Evolutionary conservation across 2,797 vertebrate species (phyloP).

Genomic region (Leptatherina wallacei): DNA sequence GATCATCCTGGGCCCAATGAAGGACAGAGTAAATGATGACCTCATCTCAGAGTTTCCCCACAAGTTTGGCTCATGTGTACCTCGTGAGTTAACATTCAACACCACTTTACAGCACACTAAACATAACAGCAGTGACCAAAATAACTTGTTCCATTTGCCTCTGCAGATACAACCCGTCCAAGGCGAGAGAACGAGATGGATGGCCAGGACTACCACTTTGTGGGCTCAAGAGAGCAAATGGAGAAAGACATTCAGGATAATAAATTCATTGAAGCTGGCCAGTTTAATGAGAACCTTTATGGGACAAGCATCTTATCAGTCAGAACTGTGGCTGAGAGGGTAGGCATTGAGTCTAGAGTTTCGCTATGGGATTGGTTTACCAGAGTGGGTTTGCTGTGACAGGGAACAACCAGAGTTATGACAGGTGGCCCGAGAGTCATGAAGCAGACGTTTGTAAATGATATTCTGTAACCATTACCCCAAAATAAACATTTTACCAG

Average conservation of each 20-base stretch:
- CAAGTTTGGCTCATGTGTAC: constrained; percentile 99
- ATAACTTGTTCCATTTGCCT: constrained; percentile 3
- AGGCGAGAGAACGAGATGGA: constrained; percentile 95
- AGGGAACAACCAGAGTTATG: neutral
- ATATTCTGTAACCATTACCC: neutral
- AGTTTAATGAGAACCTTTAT: constrained; percentile 98
- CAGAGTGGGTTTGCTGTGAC: constrained; percentile 3
- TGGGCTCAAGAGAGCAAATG: constrained; percentile 95
- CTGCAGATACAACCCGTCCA: constrained; percentile 93
- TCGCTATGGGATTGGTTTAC: constrained; percentile 2
- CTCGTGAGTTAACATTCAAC: constrained; percentile 86
- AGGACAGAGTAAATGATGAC: constrained; percentile 97
- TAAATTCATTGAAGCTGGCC: constrained; percentile 98
- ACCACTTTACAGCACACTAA: neutral
- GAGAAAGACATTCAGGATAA: constrained; percentile 99
- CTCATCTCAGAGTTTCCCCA: constrained; percentile 99
- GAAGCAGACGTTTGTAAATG: neutral
- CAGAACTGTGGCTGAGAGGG: constrained; percentile 95
- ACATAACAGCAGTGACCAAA: neutral
- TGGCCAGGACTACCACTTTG: constrained; percentile 98
- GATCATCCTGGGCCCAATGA: constrained; percentile 97
- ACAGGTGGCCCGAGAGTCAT: neutral
- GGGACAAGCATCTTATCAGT: constrained; percentile 98
- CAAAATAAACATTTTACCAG: constrained; percentile 1
- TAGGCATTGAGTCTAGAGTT: constrained; percentile 59